Conservation (phyloP, 2,113 vertebrate genomes). For the Cottus gobio region DNA sequence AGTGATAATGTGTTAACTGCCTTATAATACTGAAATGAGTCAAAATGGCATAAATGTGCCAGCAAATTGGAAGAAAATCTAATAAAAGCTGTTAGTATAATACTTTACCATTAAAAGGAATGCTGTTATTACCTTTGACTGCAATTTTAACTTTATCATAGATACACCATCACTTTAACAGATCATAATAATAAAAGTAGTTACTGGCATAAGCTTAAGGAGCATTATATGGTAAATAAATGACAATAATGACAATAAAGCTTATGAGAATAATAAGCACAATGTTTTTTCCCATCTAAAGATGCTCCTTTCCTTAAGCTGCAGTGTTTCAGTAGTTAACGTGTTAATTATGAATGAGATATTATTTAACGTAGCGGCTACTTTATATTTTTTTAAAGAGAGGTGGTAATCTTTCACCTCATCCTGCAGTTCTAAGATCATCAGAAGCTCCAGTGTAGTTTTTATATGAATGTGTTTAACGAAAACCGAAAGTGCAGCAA, state of each 20-base stretch:
- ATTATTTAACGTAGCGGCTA: not conserved
- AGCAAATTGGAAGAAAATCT: slow-evolving; percentile 29
- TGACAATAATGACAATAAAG: not conserved
- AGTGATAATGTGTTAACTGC: slow-evolving; percentile 48
- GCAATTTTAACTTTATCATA: not conserved
- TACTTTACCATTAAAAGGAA: slow-evolving; percentile 1
- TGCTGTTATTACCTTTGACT: slow-evolving; percentile 4
- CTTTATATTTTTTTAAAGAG: not conserved
- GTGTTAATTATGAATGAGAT: not conserved
- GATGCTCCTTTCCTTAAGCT: not conserved
- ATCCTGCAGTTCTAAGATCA: slow-evolving; percentile 10
- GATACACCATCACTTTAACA: not conserved
- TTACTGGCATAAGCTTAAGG: not conserved
- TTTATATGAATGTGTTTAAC: slow-evolving; percentile 9
- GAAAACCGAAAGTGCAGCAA: slow-evolving; percentile 12
- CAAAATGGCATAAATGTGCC: slow-evolving; percentile 29
- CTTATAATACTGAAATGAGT: slow-evolving; percentile 5
- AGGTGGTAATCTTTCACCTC: not conserved
- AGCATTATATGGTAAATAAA: not conserved
- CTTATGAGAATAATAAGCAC: not conserved
- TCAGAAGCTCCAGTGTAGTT: not conserved
- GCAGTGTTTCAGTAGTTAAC: not conserved
- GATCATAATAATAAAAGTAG: not conserved
- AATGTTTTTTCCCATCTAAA: not conserved
- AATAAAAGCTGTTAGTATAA: slow-evolving; percentile 23